Evolutionary conservation across 2,888 invertebrate genomes (phyloP).

Genomic region (Neocrepidodera transversa): DNA sequence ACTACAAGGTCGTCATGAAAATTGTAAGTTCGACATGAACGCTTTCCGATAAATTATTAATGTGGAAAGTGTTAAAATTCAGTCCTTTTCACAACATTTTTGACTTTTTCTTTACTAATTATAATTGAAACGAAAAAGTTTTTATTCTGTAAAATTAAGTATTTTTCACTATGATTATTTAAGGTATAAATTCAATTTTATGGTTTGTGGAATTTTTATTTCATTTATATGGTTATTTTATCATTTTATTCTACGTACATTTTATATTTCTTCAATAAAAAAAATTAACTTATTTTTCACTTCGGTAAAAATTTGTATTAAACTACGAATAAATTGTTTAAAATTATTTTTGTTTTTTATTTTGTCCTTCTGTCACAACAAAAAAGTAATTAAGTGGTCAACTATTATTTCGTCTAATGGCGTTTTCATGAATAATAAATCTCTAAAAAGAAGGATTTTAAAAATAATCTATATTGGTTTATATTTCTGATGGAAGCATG

Average conservation of each 20-base stretch:
- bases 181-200: slow-evolving; percentile 9
- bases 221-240: slow-evolving; percentile 8
- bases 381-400: too few species aligned
- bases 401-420: too few species aligned
- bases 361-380: background rate
- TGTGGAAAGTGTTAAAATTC: slow-evolving; percentile 7
- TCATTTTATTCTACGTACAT: slow-evolving; percentile 4
- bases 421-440: too few species aligned
- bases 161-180: background rate
- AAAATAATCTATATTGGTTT: too few species aligned
- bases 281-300: slow-evolving; percentile 2
- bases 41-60: slow-evolving; percentile 1
- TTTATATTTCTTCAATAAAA: slow-evolving; percentile 1
- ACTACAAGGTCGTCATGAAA: background rate
- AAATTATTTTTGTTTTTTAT: background rate
- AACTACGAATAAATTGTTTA: slow-evolving; percentile 12
- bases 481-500: too few species aligned
- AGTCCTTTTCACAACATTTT: slow-evolving; percentile 4
- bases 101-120: background rate
- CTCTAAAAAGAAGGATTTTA: too few species aligned
- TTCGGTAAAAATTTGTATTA: slow-evolving; percentile 7
- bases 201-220: slow-evolving; percentile 16
- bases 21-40: slow-evolving; percentile 13
- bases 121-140: background rate
- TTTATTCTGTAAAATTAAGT: slow-evolving; percentile 9